phyloP scores from a whole-genome alignment of 2,797 vertebrate genomes.

The Acrocephalus scirpaceus region DNA sequence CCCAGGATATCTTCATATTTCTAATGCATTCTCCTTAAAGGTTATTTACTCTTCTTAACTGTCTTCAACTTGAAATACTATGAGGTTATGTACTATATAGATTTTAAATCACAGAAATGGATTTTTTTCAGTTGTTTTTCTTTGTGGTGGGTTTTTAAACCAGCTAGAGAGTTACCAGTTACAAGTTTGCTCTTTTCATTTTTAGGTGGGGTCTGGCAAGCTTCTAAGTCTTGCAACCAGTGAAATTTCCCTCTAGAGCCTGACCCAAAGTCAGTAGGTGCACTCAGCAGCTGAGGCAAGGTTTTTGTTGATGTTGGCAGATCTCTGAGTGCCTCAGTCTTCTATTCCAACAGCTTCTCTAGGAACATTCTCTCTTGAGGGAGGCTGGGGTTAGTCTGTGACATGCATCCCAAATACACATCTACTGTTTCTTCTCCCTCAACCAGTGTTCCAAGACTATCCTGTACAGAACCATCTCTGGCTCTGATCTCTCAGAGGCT shows the following conservation, averaged over 20 bases:
- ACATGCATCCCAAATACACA: background rate
- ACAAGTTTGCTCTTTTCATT: background rate
- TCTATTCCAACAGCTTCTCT: background rate
- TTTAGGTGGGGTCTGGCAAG: background rate
- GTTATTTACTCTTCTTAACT: background rate
- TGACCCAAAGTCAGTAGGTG: constrained; percentile 8
- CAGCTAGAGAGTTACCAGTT: background rate
- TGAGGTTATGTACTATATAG: background rate
- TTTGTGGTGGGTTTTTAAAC: background rate
- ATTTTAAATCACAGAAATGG: background rate
- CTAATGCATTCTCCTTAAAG: background rate
- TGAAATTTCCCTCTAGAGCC: background rate
- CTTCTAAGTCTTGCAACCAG: background rate
- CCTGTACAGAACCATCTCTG: background rate
- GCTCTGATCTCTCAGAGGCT: background rate
- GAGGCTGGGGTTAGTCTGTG: background rate
- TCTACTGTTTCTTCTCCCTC: background rate
- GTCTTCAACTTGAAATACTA: background rate
- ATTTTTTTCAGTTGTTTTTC: background rate
- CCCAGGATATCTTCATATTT: background rate
- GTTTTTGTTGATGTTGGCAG: constrained; percentile 33
- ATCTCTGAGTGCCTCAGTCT: background rate
- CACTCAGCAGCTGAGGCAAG: background rate
- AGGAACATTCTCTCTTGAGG: background rate
- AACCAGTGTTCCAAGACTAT: background rate